These are phyloP conservation scores for Dendronephthya gigantea DNA, from an alignment of 64 coral and sea anemone species.

Conservation along the genomic window DNA sequence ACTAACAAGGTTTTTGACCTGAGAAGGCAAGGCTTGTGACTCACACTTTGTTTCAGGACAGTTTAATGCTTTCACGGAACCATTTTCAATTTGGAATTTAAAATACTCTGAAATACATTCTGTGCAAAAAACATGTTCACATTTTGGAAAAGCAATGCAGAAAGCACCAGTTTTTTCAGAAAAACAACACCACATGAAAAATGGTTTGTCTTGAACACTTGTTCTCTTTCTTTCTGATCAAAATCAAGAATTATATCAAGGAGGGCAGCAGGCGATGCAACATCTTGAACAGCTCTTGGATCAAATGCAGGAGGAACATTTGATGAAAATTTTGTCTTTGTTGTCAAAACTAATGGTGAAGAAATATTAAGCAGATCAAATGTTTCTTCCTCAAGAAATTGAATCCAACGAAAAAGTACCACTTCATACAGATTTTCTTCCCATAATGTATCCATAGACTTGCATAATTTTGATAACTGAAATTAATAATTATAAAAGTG, in stretches of 20 bases:
- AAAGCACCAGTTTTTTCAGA: slow-evolving; percentile 65
- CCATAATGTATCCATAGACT: slow-evolving; percentile 67
- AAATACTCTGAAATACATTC: slow-evolving; percentile 77
- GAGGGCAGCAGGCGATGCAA: slow-evolving; percentile 51
- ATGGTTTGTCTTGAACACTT: slow-evolving; percentile 55
- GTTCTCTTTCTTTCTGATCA: slow-evolving; percentile 55
- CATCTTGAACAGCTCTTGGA: slow-evolving; percentile 57
- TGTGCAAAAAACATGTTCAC: slow-evolving; percentile 71
- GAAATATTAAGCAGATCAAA: slow-evolving; percentile 32
- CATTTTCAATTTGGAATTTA: slow-evolving; percentile 85
- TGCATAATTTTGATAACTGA: slow-evolving; percentile 77
- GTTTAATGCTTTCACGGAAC: slow-evolving; percentile 61
- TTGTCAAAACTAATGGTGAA: slow-evolving; percentile 33
- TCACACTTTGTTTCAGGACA: slow-evolving; percentile 73
- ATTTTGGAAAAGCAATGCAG: slow-evolving; percentile 72
- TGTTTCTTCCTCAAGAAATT: slow-evolving; percentile 60
- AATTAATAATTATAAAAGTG: background rate
- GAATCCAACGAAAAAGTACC: slow-evolving; percentile 64
- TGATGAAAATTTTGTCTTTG: background rate
- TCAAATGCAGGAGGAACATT: slow-evolving; percentile 22
- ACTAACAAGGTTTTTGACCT: slow-evolving; percentile 83
- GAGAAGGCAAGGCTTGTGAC: slow-evolving; percentile 77
- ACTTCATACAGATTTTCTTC: slow-evolving; percentile 45
- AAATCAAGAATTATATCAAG: slow-evolving; percentile 52
- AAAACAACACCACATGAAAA: slow-evolving; percentile 83